Evolutionary conservation across 2,113 vertebrate species (phyloP).

Genomic region (Muntiacus reevesi): DNA sequence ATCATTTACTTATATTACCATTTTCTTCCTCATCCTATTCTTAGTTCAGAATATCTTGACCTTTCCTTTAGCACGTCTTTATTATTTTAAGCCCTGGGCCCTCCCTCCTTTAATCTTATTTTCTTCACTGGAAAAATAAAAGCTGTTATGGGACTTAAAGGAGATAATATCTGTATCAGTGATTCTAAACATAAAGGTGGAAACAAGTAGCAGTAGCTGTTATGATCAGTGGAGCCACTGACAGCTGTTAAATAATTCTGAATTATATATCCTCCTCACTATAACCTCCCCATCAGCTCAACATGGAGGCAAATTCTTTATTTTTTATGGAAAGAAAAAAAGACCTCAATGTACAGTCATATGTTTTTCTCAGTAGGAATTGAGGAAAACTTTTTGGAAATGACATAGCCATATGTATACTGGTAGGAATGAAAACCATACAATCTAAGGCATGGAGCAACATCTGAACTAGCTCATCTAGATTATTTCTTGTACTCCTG

Average conservation of each 20-base stretch:
- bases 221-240: background rate
- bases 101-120: background rate
- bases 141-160: background rate
- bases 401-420: background rate
- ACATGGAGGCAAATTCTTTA: background rate
- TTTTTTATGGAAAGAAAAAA: constrained; percentile 3
- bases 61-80: background rate
- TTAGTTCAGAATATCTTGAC: background rate
- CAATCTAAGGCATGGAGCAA: background rate
- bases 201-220: constrained; percentile 13
- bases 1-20: background rate
- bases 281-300: background rate
- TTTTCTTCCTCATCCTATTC: constrained; percentile 11
- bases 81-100: background rate
- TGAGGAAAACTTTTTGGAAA: constrained; percentile 23
- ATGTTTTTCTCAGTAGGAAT: background rate
- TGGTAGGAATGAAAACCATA: background rate
- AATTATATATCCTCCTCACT: background rate
- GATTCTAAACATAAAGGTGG: constrained; percentile 4
- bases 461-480: background rate
- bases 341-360: background rate
- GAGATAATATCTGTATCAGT: background rate
- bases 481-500: background rate
- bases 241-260: background rate
- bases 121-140: background rate